phyloP scores from a whole-genome alignment of 2,113 vertebrate species.

The Alethe diademata region DNA sequence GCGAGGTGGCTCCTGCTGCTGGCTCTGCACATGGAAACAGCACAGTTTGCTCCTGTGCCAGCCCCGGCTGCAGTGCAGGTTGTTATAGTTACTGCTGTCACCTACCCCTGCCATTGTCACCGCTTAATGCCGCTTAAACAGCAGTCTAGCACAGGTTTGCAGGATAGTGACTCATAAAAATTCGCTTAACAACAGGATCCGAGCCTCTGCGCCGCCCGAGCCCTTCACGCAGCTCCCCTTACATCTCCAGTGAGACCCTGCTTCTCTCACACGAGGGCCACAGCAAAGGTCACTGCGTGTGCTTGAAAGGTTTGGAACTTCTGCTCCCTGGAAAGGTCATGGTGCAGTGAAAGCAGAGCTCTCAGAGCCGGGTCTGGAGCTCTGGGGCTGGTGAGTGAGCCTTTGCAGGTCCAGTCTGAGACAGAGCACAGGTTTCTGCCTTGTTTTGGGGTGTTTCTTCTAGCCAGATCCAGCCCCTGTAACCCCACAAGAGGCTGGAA shows the following conservation, averaged over 20 bases:
- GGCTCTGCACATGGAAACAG: constrained; percentile 2
- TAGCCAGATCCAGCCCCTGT: not conserved
- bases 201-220: accelerated
- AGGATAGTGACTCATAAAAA: not conserved
- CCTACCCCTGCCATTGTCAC: constrained; percentile 43
- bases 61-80: not conserved
- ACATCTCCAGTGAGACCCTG: not conserved
- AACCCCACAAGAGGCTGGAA: not conserved
- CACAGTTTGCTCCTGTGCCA: not conserved
- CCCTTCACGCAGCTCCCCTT: not conserved
- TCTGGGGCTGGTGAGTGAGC: not conserved
- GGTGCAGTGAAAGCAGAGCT: not conserved
- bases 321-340: constrained; percentile 2
- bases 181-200: not conserved
- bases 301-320: not conserved
- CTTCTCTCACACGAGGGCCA: not conserved
- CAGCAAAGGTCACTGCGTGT: not conserved
- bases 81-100: constrained; percentile 71
- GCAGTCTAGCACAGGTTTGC: not conserved
- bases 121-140: not conserved
- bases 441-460: not conserved
- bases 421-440: accelerated
- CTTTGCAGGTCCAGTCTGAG: not conserved
- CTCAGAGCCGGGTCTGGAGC: not conserved
- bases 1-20: not conserved